A percentile compares a stretch with the other conserved stretches of the same genome.
These are phyloP conservation scores for Agonopterix subpropinquella DNA, from an alignment of 2,888 invertebrate genomes.

Conservation along the genomic window DNA sequence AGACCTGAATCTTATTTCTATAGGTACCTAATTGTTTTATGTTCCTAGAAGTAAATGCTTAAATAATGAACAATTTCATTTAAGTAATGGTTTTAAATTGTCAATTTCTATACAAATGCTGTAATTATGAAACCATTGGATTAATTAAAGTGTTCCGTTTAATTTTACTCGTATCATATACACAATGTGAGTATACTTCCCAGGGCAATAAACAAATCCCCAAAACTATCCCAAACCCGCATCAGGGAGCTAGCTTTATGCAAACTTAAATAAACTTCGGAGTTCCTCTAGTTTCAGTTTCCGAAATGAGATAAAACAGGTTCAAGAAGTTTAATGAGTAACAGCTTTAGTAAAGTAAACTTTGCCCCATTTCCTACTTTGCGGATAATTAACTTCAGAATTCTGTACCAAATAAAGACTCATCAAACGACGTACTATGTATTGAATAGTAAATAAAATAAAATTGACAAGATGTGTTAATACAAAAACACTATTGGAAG, in stretches of 20 bases:
- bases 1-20: too few relatives aligned
- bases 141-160: too few relatives aligned
- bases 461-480: background rate
- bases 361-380: conserved; percentile 32
- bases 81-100: too few relatives aligned
- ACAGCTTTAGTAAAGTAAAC: conserved; percentile 43
- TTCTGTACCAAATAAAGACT: conserved; percentile 12
- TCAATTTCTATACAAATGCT: too few relatives aligned
- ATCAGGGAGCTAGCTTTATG: conserved; percentile 28
- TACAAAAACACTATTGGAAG: background rate
- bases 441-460: background rate
- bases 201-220: conserved; percentile 23
- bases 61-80: too few relatives aligned
- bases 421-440: background rate
- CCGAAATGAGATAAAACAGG: conserved; percentile 57
- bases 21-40: too few relatives aligned
- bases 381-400: conserved; percentile 38
- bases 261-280: conserved; percentile 41
- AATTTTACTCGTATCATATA: background rate
- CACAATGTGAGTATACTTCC: background rate
- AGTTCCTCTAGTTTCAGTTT: conserved; percentile 37
- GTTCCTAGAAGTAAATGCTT: too few relatives aligned
- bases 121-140: too few relatives aligned
- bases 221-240: conserved; percentile 25
- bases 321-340: conserved; percentile 57